Percentiles rank a stretch among this genome's conserved stretches.
Evolutionary conservation across 1,140 invertebrate species (phyloP).

Genomic region (Ooceraea biroi): DNA sequence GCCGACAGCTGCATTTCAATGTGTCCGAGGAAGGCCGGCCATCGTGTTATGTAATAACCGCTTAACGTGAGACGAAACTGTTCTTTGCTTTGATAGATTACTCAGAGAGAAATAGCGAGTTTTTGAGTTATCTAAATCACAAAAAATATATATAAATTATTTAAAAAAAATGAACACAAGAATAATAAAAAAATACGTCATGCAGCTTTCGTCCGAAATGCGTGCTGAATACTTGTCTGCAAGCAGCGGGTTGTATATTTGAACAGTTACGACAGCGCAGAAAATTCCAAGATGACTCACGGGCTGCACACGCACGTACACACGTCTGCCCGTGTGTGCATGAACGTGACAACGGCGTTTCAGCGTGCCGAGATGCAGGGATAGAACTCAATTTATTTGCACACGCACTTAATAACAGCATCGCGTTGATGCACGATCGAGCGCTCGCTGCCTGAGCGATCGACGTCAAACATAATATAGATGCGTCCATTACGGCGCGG

Average conservation of each 20-base stretch:
- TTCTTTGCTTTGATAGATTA: too few species aligned
- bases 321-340: background rate
- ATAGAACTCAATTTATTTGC: slow-evolving; percentile 44
- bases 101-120: too few species aligned
- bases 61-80: too few species aligned
- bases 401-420: slow-evolving; percentile 28
- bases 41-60: slow-evolving; percentile 41
- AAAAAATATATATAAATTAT: too few species aligned
- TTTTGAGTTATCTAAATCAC: too few species aligned
- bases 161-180: too few species aligned
- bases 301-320: background rate
- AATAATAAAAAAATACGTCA: too few species aligned
- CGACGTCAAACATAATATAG: background rate
- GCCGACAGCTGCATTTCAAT: slow-evolving; percentile 28
- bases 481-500: background rate
- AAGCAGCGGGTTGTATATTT: slow-evolving; percentile 10
- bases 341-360: background rate
- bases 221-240: background rate
- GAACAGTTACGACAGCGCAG: slow-evolving; percentile 11
- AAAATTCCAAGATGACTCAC: slow-evolving; percentile 26
- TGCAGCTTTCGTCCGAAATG: background rate
- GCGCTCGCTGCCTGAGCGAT: background rate
- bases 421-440: slow-evolving; percentile 17
- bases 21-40: slow-evolving; percentile 1
- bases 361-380: background rate